Percentiles rank a stretch among this genome's conserved stretches.
Evolutionary conservation across 2,888 invertebrate genomes (phyloP).

Genomic region (Drosophila parthenogenetica): DNA sequence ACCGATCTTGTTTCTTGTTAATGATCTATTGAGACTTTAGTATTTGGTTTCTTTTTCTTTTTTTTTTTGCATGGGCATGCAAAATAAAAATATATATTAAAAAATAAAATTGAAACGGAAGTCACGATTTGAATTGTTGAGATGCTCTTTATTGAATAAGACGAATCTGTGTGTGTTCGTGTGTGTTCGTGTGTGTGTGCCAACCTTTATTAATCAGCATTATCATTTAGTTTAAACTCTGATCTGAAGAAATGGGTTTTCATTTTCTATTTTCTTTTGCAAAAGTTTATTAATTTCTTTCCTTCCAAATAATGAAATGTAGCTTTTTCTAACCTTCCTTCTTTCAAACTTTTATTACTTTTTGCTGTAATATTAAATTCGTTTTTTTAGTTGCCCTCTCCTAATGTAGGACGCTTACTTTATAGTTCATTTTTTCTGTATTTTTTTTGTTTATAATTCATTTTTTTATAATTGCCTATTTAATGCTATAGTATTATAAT

Average conservation of each 20-base stretch:
- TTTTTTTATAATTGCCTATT: conserved; percentile 69
- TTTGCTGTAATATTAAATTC: conserved; percentile 74
- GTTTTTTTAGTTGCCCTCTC: conserved; percentile 69
- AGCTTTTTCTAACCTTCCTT: conserved; percentile 25
- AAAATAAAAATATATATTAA: conserved; percentile 26
- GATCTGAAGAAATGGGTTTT: conserved; percentile 64
- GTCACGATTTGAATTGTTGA: conserved; percentile 48
- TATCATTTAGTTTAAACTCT: conserved; percentile 70
- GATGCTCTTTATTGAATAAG: conserved; percentile 65
- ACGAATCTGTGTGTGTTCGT: conserved; percentile 42
- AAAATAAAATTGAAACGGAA: conserved; percentile 53
- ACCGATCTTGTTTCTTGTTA: conserved; percentile 55
- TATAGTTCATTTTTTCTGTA: conserved; percentile 49
- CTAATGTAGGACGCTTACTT: conserved; percentile 79
- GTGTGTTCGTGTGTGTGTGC: conserved; percentile 39
- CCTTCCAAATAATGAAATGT: conserved; percentile 49
- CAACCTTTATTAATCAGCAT: conserved; percentile 65
- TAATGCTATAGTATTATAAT: conserved; percentile 78
- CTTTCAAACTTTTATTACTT: conserved; percentile 37
- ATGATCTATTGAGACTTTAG: conserved; percentile 52
- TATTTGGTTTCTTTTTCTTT: conserved; percentile 35
- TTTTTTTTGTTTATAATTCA: conserved; percentile 23
- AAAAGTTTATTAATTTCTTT: conserved; percentile 32
- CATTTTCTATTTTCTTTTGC: conserved; percentile 36
- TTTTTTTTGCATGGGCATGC: conserved; percentile 51